Percentiles rank a stretch among this genome's conserved stretches.
Conservation (phyloP, 2,888 invertebrate species). For the Micoletzkya japonica region DNA sequence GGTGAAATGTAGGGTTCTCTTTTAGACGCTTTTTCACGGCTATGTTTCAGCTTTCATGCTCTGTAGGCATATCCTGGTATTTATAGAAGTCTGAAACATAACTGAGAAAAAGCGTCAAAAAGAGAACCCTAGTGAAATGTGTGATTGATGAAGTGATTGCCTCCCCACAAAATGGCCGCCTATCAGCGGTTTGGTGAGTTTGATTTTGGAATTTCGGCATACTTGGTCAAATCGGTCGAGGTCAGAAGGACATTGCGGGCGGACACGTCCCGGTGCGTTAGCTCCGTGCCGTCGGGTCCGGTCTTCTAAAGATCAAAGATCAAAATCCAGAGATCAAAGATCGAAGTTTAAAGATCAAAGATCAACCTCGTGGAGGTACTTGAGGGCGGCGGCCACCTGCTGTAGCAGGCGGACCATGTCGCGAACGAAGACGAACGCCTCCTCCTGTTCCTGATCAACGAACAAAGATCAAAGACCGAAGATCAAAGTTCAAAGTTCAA, state of each 20-base stretch:
- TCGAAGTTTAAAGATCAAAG: background rate
- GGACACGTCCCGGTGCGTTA: conserved; percentile 59
- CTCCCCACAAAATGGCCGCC: too few species aligned
- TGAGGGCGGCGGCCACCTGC: conserved; percentile 51
- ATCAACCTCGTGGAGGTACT: conserved; percentile 49
- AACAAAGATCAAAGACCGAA: background rate
- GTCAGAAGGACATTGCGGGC: conserved; percentile 57
- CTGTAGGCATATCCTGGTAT: too few species aligned
- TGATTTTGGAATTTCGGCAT: too few species aligned
- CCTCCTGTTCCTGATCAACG: conserved; percentile 29
- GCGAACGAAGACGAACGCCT: conserved; percentile 47
- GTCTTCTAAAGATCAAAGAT: conserved; percentile 2
- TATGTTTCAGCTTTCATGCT: too few species aligned
- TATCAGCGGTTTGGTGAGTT: too few species aligned
- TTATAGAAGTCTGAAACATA: too few species aligned
- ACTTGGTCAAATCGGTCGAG: conserved; percentile 47
- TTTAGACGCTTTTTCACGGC: too few species aligned
- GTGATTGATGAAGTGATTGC: too few species aligned
- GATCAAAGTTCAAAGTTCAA: background rate
- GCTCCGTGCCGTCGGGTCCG: conserved; percentile 51
- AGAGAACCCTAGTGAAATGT: too few species aligned
- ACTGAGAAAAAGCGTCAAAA: too few species aligned
- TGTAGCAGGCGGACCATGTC: conserved; percentile 50
- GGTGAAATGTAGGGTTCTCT: too few species aligned
- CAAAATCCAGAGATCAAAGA: background rate